A percentile compares a stretch with the other conserved stretches of the same genome.
Conservation (phyloP, 2,888 invertebrate genomes). For the Campoletis raptor region DNA sequence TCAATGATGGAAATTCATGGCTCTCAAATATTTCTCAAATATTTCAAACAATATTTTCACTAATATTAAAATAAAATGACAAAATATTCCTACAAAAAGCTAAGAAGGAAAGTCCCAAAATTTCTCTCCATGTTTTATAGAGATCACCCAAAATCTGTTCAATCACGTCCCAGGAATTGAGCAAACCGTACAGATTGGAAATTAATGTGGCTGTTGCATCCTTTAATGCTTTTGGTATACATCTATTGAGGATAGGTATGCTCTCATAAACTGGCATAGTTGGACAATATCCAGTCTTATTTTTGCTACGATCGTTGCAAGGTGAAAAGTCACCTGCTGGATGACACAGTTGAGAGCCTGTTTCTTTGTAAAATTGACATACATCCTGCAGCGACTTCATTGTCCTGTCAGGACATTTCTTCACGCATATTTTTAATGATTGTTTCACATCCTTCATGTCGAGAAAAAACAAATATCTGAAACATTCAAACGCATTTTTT, state of each 20-base stretch:
- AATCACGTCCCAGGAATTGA: slow-evolving; percentile 95
- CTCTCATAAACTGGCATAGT: slow-evolving; percentile 92
- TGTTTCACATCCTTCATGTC: slow-evolving; percentile 91
- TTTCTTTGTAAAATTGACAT: slow-evolving; percentile 89
- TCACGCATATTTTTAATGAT: slow-evolving; percentile 95
- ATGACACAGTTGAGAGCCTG: slow-evolving; percentile 91
- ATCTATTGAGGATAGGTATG: slow-evolving; percentile 93
- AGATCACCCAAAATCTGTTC: slow-evolving; percentile 96
- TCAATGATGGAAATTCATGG: neutral
- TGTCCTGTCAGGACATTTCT: slow-evolving; percentile 91
- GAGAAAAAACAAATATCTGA: slow-evolving; percentile 92
- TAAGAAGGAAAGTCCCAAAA: slow-evolving; percentile 92
- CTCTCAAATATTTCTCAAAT: neutral
- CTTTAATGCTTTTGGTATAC: slow-evolving; percentile 91
- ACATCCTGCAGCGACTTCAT: slow-evolving; percentile 89
- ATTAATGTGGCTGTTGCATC: slow-evolving; percentile 88
- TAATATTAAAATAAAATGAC: slow-evolving; percentile 8
- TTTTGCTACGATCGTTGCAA: slow-evolving; percentile 77
- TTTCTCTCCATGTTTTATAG: slow-evolving; percentile 94
- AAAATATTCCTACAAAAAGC: slow-evolving; percentile 89
- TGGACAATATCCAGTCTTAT: slow-evolving; percentile 86
- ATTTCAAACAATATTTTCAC: neutral
- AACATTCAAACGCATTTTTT: slow-evolving; percentile 67
- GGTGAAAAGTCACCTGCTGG: slow-evolving; percentile 82
- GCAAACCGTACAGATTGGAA: slow-evolving; percentile 91